Evolutionary conservation across 2,113 vertebrate species (phyloP), one percentile per base, ranked within the genome.

Genomic region (Coptodon rendalli): DNA sequence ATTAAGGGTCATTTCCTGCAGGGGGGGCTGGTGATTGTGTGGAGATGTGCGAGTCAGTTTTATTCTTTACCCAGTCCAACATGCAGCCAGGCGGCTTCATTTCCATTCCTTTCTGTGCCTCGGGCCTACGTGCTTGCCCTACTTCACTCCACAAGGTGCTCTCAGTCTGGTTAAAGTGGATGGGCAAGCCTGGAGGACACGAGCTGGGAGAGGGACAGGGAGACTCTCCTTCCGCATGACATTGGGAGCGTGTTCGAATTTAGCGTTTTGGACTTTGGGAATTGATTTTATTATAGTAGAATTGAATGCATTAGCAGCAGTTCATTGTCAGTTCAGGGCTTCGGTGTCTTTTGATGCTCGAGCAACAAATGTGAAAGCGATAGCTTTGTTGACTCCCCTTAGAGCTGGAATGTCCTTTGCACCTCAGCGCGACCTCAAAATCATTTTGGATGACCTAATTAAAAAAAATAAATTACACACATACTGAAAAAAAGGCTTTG

Each of bases 1-100:
- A 95, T 94, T 94, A 93, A 90, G 89, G 92, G 89, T 89, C 40
- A 9, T 93, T 85, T 91, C 94, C 82, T 31, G 50, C 9, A 19
- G 4, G 19, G 82, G 89, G 90, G 31, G 31, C 9, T 11, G 59
- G 31, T 36, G 59, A 11, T n/a, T 36, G 59, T 36, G 31, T 36
- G 31, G 61, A 31, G 61, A 9, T 36, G 17, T 17, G 61, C 1
- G 61, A 88, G 68, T 82, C 53, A 22, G 83, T 48, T 89, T 82
- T 61, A 87, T 89, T 91, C 92, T 90, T 90, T 82, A 82, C 83
- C 83, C 73, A 29, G 80, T 82, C 68, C 48, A 66, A 90, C 80
- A 81, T 83, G 87, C 83, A 85, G 90, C 40, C 54, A 7, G 78
- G 54, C 86, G 31, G 78, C 82, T 80, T 57, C 73, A 89, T 88